Evolutionary conservation across 64 coral and sea anemone genomes (phyloP), one percentile per base, ranked within the genome.

Genomic region (Pocillopora damicornis): DNA sequence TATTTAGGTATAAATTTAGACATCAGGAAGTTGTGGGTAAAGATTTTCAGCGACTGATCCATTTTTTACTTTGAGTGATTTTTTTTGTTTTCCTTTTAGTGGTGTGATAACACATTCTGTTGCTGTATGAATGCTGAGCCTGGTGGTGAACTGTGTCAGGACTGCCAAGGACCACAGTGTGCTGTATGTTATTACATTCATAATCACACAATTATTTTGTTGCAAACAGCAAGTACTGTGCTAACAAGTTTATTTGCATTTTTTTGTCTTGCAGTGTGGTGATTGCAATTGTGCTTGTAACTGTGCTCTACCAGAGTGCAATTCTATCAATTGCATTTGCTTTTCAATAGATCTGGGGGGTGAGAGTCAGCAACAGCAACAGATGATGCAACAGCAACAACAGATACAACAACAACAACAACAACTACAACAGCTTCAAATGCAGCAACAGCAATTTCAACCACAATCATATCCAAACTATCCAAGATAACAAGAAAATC

Each of bases 121-220:
- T 95, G 97, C 77, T 99, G 97, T 74, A 95, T 99, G 97, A 95
- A 99, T 92, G 84, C 90, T 76, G 87, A 91, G 74, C 97, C 97
- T 18, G 97, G 93, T 57, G 97, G 97, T 26, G 74, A 86, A 4
- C 37, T 92, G 73, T 99, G 93, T 86, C 78, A 95, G 30, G 97
- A 95, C 64, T 99, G 97, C 61, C 77, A 95, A 61, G 97, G 97
- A 38, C 97, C 97, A 20, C 93, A 89, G 60, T 99, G 95, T 75
- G 77, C 76, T 59, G 95, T 98, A 74, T 87, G 91, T 23, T 14
- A 67, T 65, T 86, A 26, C 15, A 38, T 23, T 63, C 64, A 42
- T 34, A 86, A 86, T 86, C 67, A 86, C 60, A 13, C 42, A 67
- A 63, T 60, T 87, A 18, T 72, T 87, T 59, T 76, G 77, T 51